Conservation (phyloP, 2,113 vertebrate genomes). For the Chlorocebus sabaeus region DNA sequence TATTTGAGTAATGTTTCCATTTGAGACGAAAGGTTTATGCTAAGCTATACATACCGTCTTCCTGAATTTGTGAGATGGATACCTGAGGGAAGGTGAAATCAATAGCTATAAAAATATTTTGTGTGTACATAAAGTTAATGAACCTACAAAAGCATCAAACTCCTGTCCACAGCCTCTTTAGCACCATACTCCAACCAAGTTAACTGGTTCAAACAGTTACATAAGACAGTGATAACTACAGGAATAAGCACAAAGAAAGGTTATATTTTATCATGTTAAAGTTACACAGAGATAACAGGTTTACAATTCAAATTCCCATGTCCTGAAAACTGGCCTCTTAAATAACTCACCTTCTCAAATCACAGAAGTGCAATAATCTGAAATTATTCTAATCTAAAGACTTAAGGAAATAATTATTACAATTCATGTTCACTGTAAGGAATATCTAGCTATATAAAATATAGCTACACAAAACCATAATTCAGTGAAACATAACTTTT, state of each 20-base stretch:
- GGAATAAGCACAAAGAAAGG: conserved; percentile 34
- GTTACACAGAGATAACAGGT: conserved; percentile 48
- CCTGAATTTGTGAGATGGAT: not conserved
- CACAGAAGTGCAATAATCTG: conserved; percentile 17
- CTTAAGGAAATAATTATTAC: conserved; percentile 42
- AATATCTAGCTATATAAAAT: conserved; percentile 40
- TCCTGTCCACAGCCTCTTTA: conserved; percentile 25
- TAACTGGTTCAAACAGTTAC: conserved; percentile 28
- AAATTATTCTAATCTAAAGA: conserved; percentile 37
- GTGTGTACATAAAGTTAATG: not conserved
- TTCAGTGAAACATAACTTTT: conserved; percentile 25
- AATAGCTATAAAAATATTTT: not conserved
- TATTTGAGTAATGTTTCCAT: conserved; percentile 40
- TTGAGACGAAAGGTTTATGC: not conserved
- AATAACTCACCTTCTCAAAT: conserved; percentile 44
- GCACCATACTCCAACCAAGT: conserved; percentile 26
- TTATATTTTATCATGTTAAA: conserved; percentile 41
- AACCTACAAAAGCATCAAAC: not conserved
- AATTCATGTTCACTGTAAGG: not conserved
- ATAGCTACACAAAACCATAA: conserved; percentile 29
- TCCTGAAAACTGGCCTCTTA: conserved; percentile 43
- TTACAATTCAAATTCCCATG: conserved; percentile 33
- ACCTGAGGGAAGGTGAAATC: not conserved
- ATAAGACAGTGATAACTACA: conserved; percentile 48
- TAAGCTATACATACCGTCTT: conserved; percentile 1